These are phyloP conservation scores for Corythornis madagascariensis DNA, from an alignment of 2,113 vertebrate species.

Conservation along the genomic window DNA sequence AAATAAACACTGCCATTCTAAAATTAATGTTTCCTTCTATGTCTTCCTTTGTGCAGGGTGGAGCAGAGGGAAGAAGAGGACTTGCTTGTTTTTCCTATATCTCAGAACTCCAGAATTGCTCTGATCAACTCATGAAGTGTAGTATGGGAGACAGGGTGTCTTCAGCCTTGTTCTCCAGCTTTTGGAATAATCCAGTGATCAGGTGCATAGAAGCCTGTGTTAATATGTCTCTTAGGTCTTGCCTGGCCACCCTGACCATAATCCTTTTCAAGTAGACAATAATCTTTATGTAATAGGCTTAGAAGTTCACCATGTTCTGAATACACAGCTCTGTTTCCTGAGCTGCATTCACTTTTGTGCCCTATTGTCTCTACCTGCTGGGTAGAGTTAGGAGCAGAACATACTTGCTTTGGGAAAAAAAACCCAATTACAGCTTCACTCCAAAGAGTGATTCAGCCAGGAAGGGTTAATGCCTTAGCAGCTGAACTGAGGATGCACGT, in stretches of 20 bases:
- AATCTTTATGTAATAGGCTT: neutral
- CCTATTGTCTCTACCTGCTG: neutral
- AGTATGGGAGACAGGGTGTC: neutral
- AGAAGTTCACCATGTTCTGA: neutral
- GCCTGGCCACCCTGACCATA: neutral
- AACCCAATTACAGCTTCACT: neutral
- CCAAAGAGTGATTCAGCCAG: slow-evolving; percentile 14
- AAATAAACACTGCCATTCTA: slow-evolving; percentile 66
- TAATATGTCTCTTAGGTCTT: neutral
- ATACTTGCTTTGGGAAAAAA: neutral
- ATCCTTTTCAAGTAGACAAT: neutral
- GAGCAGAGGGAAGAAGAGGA: neutral
- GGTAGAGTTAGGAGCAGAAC: neutral
- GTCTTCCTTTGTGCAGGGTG: neutral
- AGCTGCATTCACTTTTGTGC: neutral
- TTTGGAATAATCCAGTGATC: neutral
- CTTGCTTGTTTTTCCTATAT: slow-evolving; percentile 4
- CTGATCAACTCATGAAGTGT: neutral
- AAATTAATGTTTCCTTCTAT: slow-evolving; percentile 9
- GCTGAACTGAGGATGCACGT: slow-evolving; percentile 26
- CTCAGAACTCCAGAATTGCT: neutral
- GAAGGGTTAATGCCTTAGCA: slow-evolving; percentile 1
- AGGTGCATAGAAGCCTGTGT: neutral
- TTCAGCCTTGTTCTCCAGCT: neutral
- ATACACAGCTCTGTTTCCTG: neutral